Evolutionary conservation across 1,140 invertebrate species (phyloP).

Genomic region (Ips nitidus): DNA sequence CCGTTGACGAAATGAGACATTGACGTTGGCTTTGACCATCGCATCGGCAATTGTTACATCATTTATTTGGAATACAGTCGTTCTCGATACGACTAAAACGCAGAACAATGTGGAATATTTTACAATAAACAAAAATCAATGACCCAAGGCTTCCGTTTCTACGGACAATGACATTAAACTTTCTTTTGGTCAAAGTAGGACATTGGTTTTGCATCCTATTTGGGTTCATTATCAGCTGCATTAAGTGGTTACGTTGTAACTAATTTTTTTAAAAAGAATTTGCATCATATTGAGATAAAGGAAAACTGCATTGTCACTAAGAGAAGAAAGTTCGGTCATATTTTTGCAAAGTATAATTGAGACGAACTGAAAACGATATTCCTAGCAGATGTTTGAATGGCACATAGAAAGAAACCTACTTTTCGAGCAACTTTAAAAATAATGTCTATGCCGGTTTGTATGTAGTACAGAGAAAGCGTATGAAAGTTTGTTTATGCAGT

Average conservation of each 20-base stretch:
- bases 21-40: constrained; percentile 21
- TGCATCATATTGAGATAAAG: neutral
- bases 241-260: constrained; percentile 8
- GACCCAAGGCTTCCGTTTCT: constrained; percentile 33
- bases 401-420: constrained; percentile 31
- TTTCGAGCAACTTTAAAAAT: constrained; percentile 22
- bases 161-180: constrained; percentile 32
- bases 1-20: neutral
- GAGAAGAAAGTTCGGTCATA: no score
- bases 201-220: constrained; percentile 20
- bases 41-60: constrained; percentile 8
- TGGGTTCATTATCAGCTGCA: constrained; percentile 13
- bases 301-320: no score
- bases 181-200: constrained; percentile 31
- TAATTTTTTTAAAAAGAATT: neutral
- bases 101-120: constrained; percentile 27
- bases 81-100: constrained; percentile 8
- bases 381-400: constrained; percentile 10
- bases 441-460: constrained; percentile 4
- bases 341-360: no score
- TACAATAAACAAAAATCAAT: constrained; percentile 34
- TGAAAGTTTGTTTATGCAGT: constrained; percentile 33
- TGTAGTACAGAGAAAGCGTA: constrained; percentile 34
- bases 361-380: neutral
- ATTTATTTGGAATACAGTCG: constrained; percentile 28